These are phyloP conservation scores for Gymnoscopelus microlampas DNA, from an alignment of 2,797 vertebrate species.

Conservation along the genomic window DNA sequence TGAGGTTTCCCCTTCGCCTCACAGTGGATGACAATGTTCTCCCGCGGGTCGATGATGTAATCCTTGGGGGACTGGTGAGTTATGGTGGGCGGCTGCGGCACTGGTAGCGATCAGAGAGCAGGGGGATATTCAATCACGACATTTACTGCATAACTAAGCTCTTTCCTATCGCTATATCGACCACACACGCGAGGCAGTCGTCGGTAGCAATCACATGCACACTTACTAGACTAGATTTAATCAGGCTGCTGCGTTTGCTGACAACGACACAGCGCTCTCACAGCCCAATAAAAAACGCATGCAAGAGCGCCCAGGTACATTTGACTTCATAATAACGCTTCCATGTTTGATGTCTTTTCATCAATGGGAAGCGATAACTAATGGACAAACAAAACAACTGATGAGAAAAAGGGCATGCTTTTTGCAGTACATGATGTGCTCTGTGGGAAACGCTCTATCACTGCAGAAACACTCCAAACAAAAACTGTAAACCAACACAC, in stretches of 20 bases:
- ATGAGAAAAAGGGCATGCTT: conserved; percentile 54
- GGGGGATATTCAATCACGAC: conserved; percentile 52
- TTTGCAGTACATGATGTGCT: conserved; percentile 32
- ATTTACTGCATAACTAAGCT: conserved; percentile 54
- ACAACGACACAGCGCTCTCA: conserved; percentile 40
- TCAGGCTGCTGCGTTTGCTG: conserved; percentile 41
- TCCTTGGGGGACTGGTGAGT: conserved; percentile 95
- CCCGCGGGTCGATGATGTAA: conserved; percentile 96
- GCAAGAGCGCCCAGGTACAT: conserved; percentile 60
- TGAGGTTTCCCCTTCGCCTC: conserved; percentile 97
- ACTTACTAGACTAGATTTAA: conserved; percentile 31
- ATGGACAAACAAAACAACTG: conserved; percentile 63
- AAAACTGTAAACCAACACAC: conserved; percentile 55
- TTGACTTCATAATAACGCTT: conserved; percentile 75
- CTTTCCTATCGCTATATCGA: conserved; percentile 46
- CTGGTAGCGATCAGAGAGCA: conserved; percentile 77
- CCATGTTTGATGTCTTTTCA: conserved; percentile 58
- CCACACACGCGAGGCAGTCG: conserved; percentile 41
- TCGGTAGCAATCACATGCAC: conserved; percentile 50
- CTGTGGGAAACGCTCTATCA: conserved; percentile 28
- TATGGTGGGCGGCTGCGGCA: conserved; percentile 96
- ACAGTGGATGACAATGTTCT: conserved; percentile 95
- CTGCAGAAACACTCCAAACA: conserved; percentile 45
- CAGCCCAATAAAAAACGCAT: conserved; percentile 45
- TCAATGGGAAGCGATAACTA: conserved; percentile 47